These are phyloP conservation scores for Halcyon badia DNA, from an alignment of 2,797 vertebrate genomes.

Conservation along the genomic window DNA sequence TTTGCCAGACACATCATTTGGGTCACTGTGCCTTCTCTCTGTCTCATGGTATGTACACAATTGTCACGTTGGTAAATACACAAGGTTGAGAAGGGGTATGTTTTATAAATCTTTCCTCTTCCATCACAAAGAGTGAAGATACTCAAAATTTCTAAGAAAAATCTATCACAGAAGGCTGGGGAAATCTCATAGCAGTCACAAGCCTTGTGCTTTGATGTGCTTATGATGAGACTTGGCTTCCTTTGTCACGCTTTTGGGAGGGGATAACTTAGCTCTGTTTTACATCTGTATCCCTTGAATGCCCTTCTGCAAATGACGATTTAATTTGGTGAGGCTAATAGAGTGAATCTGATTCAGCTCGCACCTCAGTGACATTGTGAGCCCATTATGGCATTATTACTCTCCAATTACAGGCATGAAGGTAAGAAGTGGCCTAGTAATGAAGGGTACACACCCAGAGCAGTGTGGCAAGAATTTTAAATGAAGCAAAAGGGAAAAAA, in stretches of 20 bases:
- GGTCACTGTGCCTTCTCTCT: neutral
- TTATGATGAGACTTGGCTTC: neutral
- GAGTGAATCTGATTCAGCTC: conserved; percentile 26
- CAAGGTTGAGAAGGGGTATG: neutral
- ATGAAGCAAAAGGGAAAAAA: neutral
- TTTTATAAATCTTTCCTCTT: neutral
- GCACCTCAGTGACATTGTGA: neutral
- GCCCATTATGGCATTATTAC: conserved; percentile 6
- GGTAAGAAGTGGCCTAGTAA: neutral
- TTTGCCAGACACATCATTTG: neutral
- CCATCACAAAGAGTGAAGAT: neutral
- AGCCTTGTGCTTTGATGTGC: neutral
- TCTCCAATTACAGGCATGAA: conserved; percentile 20
- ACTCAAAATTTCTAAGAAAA: neutral
- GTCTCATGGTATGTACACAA: neutral
- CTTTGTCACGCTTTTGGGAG: neutral
- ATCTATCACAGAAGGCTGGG: neutral
- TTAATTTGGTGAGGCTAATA: conserved; percentile 61
- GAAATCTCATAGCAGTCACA: neutral
- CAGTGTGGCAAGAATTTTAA: neutral
- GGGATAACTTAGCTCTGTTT: conserved; percentile 35
- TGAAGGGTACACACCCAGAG: neutral
- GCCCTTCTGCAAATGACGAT: conserved; percentile 52
- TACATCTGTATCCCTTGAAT: conserved; percentile 50
- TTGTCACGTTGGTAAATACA: neutral